Evolutionary conservation across 2,113 vertebrate genomes (phyloP).

Genomic region (Centrocercus urophasianus): DNA sequence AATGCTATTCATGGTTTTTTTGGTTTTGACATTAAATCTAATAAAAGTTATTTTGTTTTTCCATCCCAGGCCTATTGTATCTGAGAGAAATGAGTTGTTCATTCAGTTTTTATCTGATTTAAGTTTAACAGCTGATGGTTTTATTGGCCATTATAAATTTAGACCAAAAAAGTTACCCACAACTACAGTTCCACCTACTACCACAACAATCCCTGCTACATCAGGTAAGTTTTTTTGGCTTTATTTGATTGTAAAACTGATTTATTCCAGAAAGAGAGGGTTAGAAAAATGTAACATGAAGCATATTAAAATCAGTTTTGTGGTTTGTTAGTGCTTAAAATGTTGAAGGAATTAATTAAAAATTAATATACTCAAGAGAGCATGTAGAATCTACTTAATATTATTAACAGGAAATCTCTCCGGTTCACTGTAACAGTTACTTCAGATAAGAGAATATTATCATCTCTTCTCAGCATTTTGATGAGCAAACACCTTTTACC

Average conservation of each 20-base stretch:
- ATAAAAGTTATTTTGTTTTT: not conserved
- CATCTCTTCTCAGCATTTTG: not conserved
- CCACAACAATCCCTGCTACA: slow-evolving; percentile 81
- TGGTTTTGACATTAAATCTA: not conserved
- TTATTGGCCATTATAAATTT: slow-evolving; percentile 97
- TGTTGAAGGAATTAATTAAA: not conserved
- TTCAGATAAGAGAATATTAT: not conserved
- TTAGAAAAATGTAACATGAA: not conserved
- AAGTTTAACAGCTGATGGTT: slow-evolving; percentile 96
- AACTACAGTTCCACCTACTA: slow-evolving; percentile 83
- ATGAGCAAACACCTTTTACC: not conserved
- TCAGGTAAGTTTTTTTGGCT: slow-evolving; percentile 82
- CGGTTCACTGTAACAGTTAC: not conserved
- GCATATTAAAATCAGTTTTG: not conserved
- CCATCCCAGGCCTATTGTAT: slow-evolving; percentile 89
- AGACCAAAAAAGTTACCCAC: slow-evolving; percentile 89
- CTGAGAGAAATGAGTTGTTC: slow-evolving; percentile 92
- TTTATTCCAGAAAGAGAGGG: not conserved
- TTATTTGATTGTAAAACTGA: not conserved
- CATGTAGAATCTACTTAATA: not conserved
- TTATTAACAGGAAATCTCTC: not conserved
- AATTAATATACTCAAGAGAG: not conserved
- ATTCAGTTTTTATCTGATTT: slow-evolving; percentile 98
- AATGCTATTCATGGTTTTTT: not conserved
- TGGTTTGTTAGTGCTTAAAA: not conserved